Base-by-base conservation (phyloP, 1,140 invertebrate species). In the Caenorhabditis inopinata region DNA sequence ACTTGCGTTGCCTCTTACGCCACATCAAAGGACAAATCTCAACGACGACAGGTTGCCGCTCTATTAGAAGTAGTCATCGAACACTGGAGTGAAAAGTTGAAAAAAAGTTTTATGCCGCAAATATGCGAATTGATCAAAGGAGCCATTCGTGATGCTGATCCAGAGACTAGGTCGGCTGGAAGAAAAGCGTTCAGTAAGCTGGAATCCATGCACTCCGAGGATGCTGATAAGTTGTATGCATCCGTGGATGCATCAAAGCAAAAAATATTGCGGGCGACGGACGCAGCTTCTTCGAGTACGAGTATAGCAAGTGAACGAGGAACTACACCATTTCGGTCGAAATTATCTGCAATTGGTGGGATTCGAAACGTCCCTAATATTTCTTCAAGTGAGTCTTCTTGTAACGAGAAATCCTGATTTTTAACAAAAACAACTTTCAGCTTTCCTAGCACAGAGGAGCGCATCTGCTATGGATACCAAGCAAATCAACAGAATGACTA, bases 21-120 rank as follows among this genome's bases (percentile, higher is more conserved):
- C 11, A 68, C 58, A 38, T 68, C 58, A n/a, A 68, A 68, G n/a
- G 58, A 68, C 23, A 68, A 68, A 32, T 38, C 35, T n/a, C 58
- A 68, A 68, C 14, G 58, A 12, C 4, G 58, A 42, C 58, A 68
- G 25, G 1, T 68, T 11, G 35, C 29, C 25, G 12, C 6, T 4
- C 23, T 68, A 18, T 7, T 68, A 6, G 58, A 68, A 68, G n/a
- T 68, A 4, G 32, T 68, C 11, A 35, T 68, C 16, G 58, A 68
- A 9, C 32, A 68, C 12, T 68, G 58, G 58, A 68, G 38, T 21
- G 58, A 68, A 4, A 68, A 68, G n/a, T 11, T 68, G 4, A 68
- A 68, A 12, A 68, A 38, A 12, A 21, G 32, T 1, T 1, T 68
- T 38, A 12, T 68, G 6, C 32, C 32, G 1, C 58, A 68, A 38